Evolutionary conservation across 2,888 invertebrate species (phyloP), one percentile per base, ranked within the genome.

Genomic region (Ectropis crepuscularia): DNA sequence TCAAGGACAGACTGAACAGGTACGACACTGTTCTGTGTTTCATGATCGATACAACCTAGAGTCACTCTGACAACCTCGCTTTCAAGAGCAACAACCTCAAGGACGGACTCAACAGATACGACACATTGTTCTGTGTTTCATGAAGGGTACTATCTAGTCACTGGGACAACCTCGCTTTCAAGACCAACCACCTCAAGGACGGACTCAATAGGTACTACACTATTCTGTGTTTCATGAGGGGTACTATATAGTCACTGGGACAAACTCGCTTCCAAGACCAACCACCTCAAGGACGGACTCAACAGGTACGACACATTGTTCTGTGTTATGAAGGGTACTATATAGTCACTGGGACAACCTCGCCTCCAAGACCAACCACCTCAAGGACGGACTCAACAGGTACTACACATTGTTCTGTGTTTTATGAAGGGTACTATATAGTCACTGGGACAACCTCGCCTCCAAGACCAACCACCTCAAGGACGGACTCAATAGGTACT

Each of bases 211-310:
- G 16, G 16, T 28, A 28, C 16, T 1, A 28, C 16, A 28, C 16
- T 28, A 4, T 28, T 28, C 16, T 2, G 2, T 28, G 16, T 28
- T 28, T 28, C 16, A n/a, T n/a, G n/a, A n/a, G n/a, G 85, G 98
- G 98, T 90, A 98, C 98, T 73, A 97, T 99, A 99, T 36, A 99
- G 99, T 6, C 98, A 98, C 86, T 99, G 99, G 97, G 98, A 98
- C 88, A 97, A 96, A 50, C 90, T 98, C 67, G 97, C 97, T 46
- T 96, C 41, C 12, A 9, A 11, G 12, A 12, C 41, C 5, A 6
- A 51, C 39, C 0, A 39, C 5, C 41, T 51, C 11, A 12, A 51
- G 5, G 9, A 99, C 83, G 99, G 99, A 5, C 94, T 99, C 45
- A 97, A 98, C 85, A 95, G 91, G 90, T 88, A 46, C 45, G 43